Conservation (phyloP, 64 coral and sea anemone genomes). For the Dendrophyllia cribrosa region DNA sequence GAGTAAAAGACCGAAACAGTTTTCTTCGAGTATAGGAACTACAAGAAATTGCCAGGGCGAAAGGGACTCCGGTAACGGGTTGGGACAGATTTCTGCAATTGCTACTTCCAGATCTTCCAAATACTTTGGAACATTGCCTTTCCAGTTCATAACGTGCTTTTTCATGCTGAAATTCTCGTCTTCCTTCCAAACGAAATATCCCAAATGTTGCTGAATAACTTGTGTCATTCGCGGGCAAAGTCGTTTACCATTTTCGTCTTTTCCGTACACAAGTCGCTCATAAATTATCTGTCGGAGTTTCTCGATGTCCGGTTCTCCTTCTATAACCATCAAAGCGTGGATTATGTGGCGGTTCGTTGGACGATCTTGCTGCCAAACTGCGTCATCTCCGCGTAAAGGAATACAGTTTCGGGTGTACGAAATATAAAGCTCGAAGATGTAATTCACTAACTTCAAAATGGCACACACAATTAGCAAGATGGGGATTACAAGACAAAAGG, state of each 20-base stretch:
- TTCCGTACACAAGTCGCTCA: conserved; percentile 81
- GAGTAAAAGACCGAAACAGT: conserved; percentile 75
- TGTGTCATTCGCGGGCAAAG: conserved; percentile 89
- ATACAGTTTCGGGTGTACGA: conserved; percentile 54
- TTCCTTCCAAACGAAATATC: conserved; percentile 90
- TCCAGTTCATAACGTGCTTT: conserved; percentile 85
- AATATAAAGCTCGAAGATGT: conserved; percentile 54
- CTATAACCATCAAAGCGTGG: conserved; percentile 86
- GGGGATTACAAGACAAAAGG: conserved; percentile 46
- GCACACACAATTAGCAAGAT: conserved; percentile 37
- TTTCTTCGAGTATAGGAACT: conserved; percentile 75
- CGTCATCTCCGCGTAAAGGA: conserved; percentile 81
- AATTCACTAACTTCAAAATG: conserved; percentile 60
- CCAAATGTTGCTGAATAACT: conserved; percentile 71
- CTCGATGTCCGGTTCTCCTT: conserved; percentile 76
- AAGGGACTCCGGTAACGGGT: conserved; percentile 42
- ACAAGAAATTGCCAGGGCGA: conserved; percentile 97
- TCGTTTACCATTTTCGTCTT: conserved; percentile 79
- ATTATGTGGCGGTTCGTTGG: conserved; percentile 92
- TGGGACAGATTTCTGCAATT: conserved; percentile 77
- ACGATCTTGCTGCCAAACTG: conserved; percentile 95
- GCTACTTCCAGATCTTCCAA: conserved; percentile 71
- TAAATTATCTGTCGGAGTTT: conserved; percentile 76
- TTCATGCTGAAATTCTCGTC: conserved; percentile 82
- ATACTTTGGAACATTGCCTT: conserved; percentile 60